phyloP scores from a whole-genome alignment of 2,113 vertebrate species.

The Pygoscelis adeliae region DNA sequence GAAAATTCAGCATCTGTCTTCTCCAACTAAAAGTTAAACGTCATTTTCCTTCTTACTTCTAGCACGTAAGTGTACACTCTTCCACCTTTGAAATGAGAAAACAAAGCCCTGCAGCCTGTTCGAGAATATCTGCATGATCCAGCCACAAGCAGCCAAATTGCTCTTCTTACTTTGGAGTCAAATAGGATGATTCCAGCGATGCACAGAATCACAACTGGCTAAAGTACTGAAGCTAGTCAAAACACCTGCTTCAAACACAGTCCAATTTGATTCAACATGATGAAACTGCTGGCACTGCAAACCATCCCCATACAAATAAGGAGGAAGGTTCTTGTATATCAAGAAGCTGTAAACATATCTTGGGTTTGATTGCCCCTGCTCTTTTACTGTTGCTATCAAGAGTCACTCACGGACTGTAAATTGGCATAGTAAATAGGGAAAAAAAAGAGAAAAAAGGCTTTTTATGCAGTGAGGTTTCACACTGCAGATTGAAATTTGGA shows the following conservation, averaged over 20 bases:
- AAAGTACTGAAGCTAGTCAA: not conserved
- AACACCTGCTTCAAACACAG: not conserved
- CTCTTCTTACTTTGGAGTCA: not conserved
- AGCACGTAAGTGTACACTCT: fast-evolving
- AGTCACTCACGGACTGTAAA: not conserved
- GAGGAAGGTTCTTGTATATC: not conserved
- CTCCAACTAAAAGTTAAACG: not conserved
- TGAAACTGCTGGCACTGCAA: not conserved
- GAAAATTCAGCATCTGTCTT: not conserved
- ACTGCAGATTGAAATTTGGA: not conserved
- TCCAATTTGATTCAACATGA: not conserved
- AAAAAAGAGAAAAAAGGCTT: not conserved
- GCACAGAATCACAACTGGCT: not conserved
- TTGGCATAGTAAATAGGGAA: not conserved
- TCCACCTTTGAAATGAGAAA: not conserved
- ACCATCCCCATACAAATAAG: not conserved
- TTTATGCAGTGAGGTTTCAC: not conserved
- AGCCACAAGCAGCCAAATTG: not conserved
- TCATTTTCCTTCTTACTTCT: not conserved
- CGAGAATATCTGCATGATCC: not conserved
- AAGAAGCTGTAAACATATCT: not conserved
- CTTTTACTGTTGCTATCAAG: not conserved
- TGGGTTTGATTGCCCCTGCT: not conserved
- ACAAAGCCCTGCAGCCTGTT: not conserved
- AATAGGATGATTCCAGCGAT: not conserved